Percentiles rank a stretch among this genome's conserved stretches.
Evolutionary conservation across 2,888 invertebrate genomes (phyloP).

Genomic region (Panopea generosa): DNA sequence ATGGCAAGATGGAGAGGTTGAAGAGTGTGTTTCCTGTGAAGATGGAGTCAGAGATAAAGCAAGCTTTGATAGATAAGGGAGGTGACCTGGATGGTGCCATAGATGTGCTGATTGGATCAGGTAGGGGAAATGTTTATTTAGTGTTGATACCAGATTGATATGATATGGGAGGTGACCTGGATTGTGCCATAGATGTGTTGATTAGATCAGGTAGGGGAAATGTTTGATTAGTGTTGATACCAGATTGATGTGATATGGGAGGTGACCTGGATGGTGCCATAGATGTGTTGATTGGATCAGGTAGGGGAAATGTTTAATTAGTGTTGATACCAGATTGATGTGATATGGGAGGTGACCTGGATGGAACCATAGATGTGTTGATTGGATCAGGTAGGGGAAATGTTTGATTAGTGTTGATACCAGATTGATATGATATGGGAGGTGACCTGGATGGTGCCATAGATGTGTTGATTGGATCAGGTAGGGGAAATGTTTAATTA

Average conservation of each 20-base stretch:
- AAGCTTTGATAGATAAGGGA: conserved; percentile 37
- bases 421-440: no score
- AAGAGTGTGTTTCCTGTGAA: conserved; percentile 46
- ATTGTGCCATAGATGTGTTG: conserved; percentile 48
- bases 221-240: conserved; percentile 26
- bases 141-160: conserved; percentile 37
- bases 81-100: conserved; percentile 53
- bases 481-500: no score
- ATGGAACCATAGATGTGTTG: conserved; percentile 49
- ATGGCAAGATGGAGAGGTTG: conserved; percentile 36
- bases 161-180: conserved; percentile 45
- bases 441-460: no score
- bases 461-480: no score
- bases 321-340: conserved; percentile 37
- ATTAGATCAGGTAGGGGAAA: conserved; percentile 43
- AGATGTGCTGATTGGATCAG: conserved; percentile 52
- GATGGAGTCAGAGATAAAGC: conserved; percentile 31
- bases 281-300: conserved; percentile 52
- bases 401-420: no score
- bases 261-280: conserved; percentile 53
- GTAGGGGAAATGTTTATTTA: conserved; percentile 17
- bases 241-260: conserved; percentile 32
- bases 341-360: conserved; percentile 45
- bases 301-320: conserved; percentile 17
- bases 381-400: no score